phyloP scores from a whole-genome alignment of 2,113 vertebrate species.

The Ochotona princeps region DNA sequence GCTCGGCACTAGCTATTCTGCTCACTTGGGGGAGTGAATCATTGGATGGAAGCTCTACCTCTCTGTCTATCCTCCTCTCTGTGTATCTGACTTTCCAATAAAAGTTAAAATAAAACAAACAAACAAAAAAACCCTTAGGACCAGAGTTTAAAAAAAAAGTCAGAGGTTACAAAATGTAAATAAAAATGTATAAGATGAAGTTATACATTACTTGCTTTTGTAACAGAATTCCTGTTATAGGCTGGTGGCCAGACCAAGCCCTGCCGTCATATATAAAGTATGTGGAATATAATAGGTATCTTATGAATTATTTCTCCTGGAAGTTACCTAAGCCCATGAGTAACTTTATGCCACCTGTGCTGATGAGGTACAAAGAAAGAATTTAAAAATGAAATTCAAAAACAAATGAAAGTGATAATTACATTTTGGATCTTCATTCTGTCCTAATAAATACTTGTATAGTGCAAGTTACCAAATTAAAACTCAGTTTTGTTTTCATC shows the following conservation, averaged over 20 bases:
- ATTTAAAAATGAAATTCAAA: background rate
- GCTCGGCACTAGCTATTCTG: too few species aligned
- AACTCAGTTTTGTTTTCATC: constrained; percentile 42
- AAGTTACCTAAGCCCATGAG: background rate
- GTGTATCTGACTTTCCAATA: too few species aligned
- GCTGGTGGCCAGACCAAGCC: background rate
- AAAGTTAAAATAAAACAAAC: background rate
- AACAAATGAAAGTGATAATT: constrained; percentile 6
- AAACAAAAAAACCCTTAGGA: background rate
- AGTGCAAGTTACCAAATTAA: constrained; percentile 38
- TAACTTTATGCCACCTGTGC: background rate
- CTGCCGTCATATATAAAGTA: background rate
- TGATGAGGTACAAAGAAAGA: background rate
- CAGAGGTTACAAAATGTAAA: background rate
- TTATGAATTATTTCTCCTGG: constrained; percentile 20
- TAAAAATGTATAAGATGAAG: background rate
- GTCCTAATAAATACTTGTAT: constrained; percentile 44
- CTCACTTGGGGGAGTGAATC: too few species aligned
- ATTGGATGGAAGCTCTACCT: too few species aligned
- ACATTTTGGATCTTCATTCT: background rate
- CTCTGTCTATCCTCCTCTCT: too few species aligned
- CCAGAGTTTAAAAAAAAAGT: background rate
- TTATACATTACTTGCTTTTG: background rate
- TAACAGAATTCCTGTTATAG: background rate
- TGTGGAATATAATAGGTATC: background rate